These are phyloP conservation scores for Abrostola tripartita DNA, from an alignment of 2,888 invertebrate species.

Conservation along the genomic window DNA sequence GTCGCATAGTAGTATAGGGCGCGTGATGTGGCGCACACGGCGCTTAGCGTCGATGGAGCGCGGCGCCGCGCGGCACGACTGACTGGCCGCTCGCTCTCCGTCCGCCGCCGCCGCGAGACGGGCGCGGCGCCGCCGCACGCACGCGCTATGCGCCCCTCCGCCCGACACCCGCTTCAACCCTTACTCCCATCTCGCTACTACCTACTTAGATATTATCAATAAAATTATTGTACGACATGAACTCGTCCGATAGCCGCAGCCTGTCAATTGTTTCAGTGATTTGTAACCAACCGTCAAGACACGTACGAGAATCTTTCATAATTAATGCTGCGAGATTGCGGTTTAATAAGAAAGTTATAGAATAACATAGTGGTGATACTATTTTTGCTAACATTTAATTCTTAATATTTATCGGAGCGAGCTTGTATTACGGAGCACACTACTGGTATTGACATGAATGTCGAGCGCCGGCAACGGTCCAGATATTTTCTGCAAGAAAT, in stretches of 20 bases:
- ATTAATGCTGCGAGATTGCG: conserved; percentile 3
- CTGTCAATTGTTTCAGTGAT: conserved; percentile 71
- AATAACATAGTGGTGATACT: conserved; percentile 8
- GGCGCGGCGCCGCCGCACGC: conserved; percentile 80
- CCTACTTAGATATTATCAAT: conserved; percentile 87
- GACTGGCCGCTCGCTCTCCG: conserved; percentile 70
- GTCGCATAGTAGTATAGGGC: conserved; percentile 74
- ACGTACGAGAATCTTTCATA: conserved; percentile 10
- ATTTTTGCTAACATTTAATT: conserved; percentile 28
- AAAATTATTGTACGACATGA: conserved; percentile 85
- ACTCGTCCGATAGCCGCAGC: conserved; percentile 74
- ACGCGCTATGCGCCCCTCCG: conserved; percentile 68
- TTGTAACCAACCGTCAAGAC: conserved; percentile 35
- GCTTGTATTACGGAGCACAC: conserved; percentile 43
- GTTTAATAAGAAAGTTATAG: conserved; percentile 5
- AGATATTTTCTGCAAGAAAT: conserved; percentile 62
- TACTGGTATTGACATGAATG: conserved; percentile 56
- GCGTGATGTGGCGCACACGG: conserved; percentile 62
- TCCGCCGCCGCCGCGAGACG: conserved; percentile 62
- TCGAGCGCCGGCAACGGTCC: conserved; percentile 63
- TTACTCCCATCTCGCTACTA: conserved; percentile 83
- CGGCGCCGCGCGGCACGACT: conserved; percentile 77
- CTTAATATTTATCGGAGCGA: conserved; percentile 26
- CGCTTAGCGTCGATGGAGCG: conserved; percentile 63
- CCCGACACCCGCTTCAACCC: conserved; percentile 62